Evolutionary conservation across 2,888 invertebrate genomes (phyloP).

Genomic region (Agrotis ipsilon): DNA sequence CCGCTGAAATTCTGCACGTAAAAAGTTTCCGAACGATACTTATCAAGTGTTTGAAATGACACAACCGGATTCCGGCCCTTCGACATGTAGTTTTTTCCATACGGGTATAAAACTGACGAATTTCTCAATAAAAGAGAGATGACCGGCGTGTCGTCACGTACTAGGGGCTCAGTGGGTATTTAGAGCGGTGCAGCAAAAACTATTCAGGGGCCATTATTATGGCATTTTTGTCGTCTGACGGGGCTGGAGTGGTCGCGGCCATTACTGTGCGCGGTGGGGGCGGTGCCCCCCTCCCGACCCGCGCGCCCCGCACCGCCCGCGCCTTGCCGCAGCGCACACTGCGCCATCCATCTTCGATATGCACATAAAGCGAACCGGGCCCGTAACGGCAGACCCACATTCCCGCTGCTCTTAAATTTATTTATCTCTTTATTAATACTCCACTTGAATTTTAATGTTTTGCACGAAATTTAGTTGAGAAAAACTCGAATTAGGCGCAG

Average conservation of each 20-base stretch:
- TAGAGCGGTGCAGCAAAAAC: conserved; percentile 91
- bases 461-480: conserved; percentile 73
- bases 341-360: conserved; percentile 90
- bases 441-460: conserved; percentile 87
- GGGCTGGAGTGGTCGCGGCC: conserved; percentile 89
- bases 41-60: conserved; percentile 92
- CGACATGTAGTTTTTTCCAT: conserved; percentile 83
- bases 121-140: conserved; percentile 91
- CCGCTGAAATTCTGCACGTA: conserved; percentile 86
- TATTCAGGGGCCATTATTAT: conserved; percentile 90
- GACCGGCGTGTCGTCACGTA: conserved; percentile 89
- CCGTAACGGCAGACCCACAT: conserved; percentile 90
- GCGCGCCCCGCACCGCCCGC: conserved; percentile 66
- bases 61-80: conserved; percentile 89
- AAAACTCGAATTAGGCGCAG: conserved; percentile 55
- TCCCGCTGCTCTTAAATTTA: conserved; percentile 90
- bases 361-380: conserved; percentile 90
- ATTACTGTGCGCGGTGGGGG: conserved; percentile 82
- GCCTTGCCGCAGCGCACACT: conserved; percentile 76
- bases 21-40: conserved; percentile 87
- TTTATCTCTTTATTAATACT: conserved; percentile 91
- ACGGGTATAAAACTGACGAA: conserved; percentile 89
- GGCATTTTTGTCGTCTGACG: conserved; percentile 92
- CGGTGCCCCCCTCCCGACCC: conserved; percentile 69
- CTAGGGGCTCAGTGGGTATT: conserved; percentile 85